Base-by-base conservation (phyloP, 2,888 invertebrate genomes). In the Periphyllus acericola region DNA sequence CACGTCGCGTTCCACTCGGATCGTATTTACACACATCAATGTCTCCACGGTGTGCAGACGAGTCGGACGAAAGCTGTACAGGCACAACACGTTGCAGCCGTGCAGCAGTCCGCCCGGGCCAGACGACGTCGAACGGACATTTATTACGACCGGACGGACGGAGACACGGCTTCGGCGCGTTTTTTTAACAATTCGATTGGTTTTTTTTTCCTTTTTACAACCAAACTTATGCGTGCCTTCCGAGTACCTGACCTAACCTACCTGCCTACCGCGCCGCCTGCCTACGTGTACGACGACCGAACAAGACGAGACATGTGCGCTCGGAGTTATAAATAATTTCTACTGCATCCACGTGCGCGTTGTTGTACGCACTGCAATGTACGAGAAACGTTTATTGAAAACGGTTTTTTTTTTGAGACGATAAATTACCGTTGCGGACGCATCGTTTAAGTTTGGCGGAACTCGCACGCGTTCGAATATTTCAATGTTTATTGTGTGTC, bases 121-220 rank as follows among this genome's bases (percentile, higher is more conserved):
- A 72, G 72, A 82, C 82, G 25, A 82, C 46, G 71, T 25, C 17
- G 52, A 52, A 71, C 32, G 46, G 36, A 36, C 36, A 36, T 36
- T 36, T 71, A 82, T 82, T 25, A 72, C 71, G 72, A 71, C 34
- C 52, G 52, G n/a, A 40, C n/a, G 2, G 80, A 60, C 71, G 29
- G 46, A 60, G n/a, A n/a, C n/a, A n/a, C n/a, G n/a, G n/a, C 17
- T 21, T 32, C 29, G 34, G 78, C 32, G 81, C 40, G 3, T 29
- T 32, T 19, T 34, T 79, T 79, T 60, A 25, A 25, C 25, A 36
- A 79, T 60, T 79, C 79, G 79, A 52, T 32, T 36, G 34, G 25
- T 79, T 34, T 79, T 60, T 60, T 60, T 21, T 60, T 19, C 25
- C 25, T 60, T 21, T 60, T 60, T 79, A 79, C 8, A 60, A 79